phyloP scores from a whole-genome alignment of 2,113 vertebrate species.

The Tachysurus fulvidraco region DNA sequence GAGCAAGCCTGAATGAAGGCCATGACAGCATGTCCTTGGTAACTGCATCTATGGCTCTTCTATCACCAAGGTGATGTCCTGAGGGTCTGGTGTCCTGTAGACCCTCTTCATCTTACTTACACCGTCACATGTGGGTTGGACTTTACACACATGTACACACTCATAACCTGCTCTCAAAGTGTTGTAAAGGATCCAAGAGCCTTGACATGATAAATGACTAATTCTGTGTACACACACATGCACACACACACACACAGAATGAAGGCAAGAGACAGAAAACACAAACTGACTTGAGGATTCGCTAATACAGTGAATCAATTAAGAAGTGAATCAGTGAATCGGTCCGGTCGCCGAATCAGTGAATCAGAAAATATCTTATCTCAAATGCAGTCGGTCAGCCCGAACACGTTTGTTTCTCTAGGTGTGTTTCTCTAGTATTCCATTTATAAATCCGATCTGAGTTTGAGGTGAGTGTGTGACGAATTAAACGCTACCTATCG shows the following conservation, averaged over 20 bases:
- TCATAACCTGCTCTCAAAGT: background rate
- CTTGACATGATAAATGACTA: conserved; percentile 1
- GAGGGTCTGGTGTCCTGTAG: background rate
- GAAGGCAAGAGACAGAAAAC: background rate
- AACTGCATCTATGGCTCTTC: background rate
- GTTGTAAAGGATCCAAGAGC: background rate
- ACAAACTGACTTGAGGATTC: background rate
- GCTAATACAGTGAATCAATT: background rate
- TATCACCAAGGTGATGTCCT: background rate
- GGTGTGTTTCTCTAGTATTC: background rate
- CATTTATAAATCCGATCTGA: background rate
- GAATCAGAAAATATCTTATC: background rate
- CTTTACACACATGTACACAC: conserved; percentile 1
- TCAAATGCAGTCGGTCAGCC: background rate
- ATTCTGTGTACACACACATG: background rate
- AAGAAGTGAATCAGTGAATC: background rate
- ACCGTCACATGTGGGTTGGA: conserved; percentile 6
- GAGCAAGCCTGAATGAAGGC: background rate
- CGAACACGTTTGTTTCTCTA: background rate
- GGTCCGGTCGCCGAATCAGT: background rate
- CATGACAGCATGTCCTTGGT: conserved; percentile 17
- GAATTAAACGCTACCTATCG: background rate
- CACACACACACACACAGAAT: conserved; percentile 1
- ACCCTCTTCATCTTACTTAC: conserved; percentile 22
- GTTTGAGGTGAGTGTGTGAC: background rate